A percentile compares a stretch with the other conserved stretches of the same genome.
These are phyloP conservation scores for Willowsia nigromaculata DNA, from an alignment of 2,888 invertebrate species.

Conservation along the genomic window DNA sequence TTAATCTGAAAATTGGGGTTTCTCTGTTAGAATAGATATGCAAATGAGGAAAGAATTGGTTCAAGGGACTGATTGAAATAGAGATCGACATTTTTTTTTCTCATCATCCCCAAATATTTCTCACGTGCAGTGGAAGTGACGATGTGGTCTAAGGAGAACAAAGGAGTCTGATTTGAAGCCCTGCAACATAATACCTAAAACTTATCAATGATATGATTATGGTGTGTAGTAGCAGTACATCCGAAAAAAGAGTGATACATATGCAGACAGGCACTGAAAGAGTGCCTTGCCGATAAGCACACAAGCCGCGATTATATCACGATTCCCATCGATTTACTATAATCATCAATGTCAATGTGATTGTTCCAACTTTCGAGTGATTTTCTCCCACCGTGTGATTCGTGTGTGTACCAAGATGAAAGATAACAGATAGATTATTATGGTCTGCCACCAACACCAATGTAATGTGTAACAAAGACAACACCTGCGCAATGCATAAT, in stretches of 20 bases:
- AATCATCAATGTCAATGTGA: constrained; percentile 61
- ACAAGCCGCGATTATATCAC: constrained; percentile 68
- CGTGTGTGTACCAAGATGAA: neutral
- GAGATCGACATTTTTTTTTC: neutral
- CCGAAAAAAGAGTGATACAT: neutral
- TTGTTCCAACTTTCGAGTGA: constrained; percentile 57
- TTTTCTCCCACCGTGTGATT: constrained; percentile 42
- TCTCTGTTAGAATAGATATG: neutral
- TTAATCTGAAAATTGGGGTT: neutral
- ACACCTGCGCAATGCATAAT: constrained; percentile 36
- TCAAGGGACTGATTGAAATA: neutral
- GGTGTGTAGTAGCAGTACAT: neutral
- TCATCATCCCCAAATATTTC: neutral
- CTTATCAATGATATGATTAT: neutral
- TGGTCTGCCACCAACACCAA: neutral
- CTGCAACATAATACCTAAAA: neutral
- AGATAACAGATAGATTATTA: neutral
- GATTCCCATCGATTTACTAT: constrained; percentile 55
- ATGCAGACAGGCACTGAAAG: neutral
- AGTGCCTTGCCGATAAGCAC: too few species aligned
- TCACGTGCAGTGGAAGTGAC: neutral
- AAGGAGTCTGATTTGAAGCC: neutral
- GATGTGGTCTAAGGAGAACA: neutral
- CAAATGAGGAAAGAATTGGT: neutral
- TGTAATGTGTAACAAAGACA: constrained; percentile 19